phyloP scores from a whole-genome alignment of 2,113 vertebrate species.

The Oncorhynchus mykiss region DNA sequence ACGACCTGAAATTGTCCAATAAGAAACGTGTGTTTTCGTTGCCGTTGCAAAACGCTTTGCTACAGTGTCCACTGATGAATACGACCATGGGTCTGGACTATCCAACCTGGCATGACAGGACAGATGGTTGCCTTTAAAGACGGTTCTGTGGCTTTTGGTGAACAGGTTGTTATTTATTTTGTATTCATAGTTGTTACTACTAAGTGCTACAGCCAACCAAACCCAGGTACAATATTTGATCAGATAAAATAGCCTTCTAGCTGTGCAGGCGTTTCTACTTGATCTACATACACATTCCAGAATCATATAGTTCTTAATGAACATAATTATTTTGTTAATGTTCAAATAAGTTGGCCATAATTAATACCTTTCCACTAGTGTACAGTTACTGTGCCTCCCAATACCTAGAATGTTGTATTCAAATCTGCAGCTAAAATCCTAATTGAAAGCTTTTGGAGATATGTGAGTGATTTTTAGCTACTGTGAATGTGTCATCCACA shows the following conservation, averaged over 20 bases:
- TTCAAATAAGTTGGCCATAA: neutral
- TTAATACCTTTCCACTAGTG: neutral
- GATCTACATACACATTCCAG: neutral
- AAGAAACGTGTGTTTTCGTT: too few relatives aligned
- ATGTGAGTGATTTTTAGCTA: neutral
- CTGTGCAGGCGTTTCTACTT: neutral
- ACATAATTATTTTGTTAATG: too few relatives aligned
- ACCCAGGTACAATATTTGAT: neutral
- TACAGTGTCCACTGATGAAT: too few relatives aligned
- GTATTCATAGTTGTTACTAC: neutral
- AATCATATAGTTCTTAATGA: too few relatives aligned
- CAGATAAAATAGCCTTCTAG: neutral
- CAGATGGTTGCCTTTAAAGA: constrained; percentile 15
- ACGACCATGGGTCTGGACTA: neutral
- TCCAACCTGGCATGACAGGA: neutral
- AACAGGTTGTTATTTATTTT: constrained; percentile 35
- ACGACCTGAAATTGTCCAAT: too few relatives aligned
- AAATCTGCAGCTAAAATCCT: neutral
- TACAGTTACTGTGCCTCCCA: neutral
- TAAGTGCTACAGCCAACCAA: constrained; percentile 1
- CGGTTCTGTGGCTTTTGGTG: neutral
- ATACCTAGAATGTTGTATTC: neutral
- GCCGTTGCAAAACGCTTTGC: too few relatives aligned
- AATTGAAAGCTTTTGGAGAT: neutral
- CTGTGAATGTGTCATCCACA: neutral